Conservation (phyloP, 2,797 vertebrate species). For the Phylloscopus collybita region DNA sequence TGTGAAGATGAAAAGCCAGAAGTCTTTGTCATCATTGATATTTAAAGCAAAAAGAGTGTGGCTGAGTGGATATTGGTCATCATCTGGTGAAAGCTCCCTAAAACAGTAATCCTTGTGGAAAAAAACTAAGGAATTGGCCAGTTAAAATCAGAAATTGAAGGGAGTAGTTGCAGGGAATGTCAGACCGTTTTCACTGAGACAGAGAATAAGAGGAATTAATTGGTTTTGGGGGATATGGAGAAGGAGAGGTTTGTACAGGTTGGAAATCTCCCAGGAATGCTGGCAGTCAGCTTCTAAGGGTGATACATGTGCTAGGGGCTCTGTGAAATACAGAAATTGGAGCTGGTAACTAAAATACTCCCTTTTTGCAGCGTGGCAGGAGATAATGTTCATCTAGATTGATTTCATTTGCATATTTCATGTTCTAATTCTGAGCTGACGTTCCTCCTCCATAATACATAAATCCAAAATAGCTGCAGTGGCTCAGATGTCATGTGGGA, state of each 20-base stretch:
- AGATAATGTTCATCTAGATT: not conserved
- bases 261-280: not conserved
- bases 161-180: not conserved
- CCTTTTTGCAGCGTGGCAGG: not conserved
- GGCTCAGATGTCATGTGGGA: not conserved
- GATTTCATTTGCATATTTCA: not conserved
- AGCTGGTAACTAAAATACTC: not conserved
- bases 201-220: not conserved
- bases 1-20: constrained; percentile 89
- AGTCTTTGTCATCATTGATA: constrained; percentile 94
- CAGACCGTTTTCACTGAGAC: not conserved
- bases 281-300: not conserved
- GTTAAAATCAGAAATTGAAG: not conserved
- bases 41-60: constrained; percentile 75
- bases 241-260: not conserved
- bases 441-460: not conserved
- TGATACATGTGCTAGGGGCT: not conserved
- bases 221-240: not conserved
- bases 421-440: not conserved
- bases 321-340: not conserved
- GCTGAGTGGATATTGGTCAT: not conserved
- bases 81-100: not conserved
- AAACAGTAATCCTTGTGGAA: not conserved
- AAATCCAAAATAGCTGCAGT: not conserved
- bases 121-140: not conserved